Base-by-base conservation (phyloP, 92 coral and sea anemone species). In the Galaxea fascicularis region DNA sequence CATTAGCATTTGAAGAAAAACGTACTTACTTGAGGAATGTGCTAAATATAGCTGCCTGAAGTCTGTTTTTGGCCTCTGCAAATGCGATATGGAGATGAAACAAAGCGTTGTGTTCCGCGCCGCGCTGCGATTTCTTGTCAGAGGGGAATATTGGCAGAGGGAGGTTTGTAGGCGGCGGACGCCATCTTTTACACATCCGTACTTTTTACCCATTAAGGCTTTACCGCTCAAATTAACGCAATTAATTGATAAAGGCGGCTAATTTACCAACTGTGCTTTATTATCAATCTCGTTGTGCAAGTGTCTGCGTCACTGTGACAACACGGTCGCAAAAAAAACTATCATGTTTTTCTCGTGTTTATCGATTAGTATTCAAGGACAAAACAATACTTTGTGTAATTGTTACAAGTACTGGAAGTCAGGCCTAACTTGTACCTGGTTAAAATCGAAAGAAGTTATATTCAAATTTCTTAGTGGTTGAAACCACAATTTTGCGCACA, bases 261-360 rank as follows among this genome's bases (percentile, higher is more conserved):
- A 35, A 81, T 53, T 81, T 26, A 56, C 66, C 25, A 24, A 54
- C 67, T 69, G 49, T 56, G 39, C 67, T 1, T 18, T 53, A 47
- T 68, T 58, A 81, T 81, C 69, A 52, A 81, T 69, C 77, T 81
- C 77, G 14, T 26, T 45, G 63, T 65, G 74, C 52, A 77, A 70
- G 85, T 69, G 74, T 69, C 54, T 81, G 31, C 53, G 66, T 81
- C 69, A 56, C 85, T 81, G 54, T 81, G 68, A 18, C 77, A 22
- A 81, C 77, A 70, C 39, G 16, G 20, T 15, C 17, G 1, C 18
- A 67, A 30, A 30, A 41, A 52, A 51, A 68, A 17, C 12, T 10
- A 46, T 7, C 5, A 54, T 28, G 4, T 27, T 41, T 27, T 18
- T 49, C 25, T 51, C 26, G 3, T 74, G 20, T 4, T 51, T n/a